phyloP scores from a whole-genome alignment of 2,113 vertebrate species.

The Amia ocellicauda region DNA sequence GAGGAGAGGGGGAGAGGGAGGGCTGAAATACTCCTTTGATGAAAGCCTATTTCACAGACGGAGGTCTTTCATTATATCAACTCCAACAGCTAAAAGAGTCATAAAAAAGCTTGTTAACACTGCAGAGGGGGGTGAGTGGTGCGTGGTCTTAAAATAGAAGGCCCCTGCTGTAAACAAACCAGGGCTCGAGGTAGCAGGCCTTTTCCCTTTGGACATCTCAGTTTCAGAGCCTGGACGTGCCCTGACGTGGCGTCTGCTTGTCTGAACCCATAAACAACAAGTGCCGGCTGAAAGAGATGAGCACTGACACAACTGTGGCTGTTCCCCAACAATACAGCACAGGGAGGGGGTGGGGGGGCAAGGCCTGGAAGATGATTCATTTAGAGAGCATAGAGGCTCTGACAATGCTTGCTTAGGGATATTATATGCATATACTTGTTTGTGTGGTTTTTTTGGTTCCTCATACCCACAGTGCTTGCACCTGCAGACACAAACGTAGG shows the following conservation, averaged over 20 bases:
- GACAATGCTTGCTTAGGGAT: no score
- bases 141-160: not conserved
- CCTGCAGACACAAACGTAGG: no score
- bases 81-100: not conserved
- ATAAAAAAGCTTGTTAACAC: not conserved
- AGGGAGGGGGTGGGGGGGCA: not conserved
- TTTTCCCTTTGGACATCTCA: constrained; percentile 41
- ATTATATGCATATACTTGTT: no score
- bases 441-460: not conserved
- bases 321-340: constrained; percentile 13
- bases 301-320: constrained; percentile 36
- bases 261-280: constrained; percentile 48
- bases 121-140: not conserved
- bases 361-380: constrained; percentile 1
- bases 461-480: not conserved
- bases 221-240: constrained; percentile 42
- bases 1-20: no score
- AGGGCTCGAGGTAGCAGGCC: constrained; percentile 3
- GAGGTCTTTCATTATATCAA: not conserved
- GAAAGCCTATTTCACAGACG: not conserved
- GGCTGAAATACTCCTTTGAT: not conserved
- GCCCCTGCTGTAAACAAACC: not conserved
- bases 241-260: constrained; percentile 57
- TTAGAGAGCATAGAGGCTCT: not conserved
- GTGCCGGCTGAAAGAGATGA: constrained; percentile 30